Evolutionary conservation across 92 coral and sea anemone genomes (phyloP).

Genomic region (Palythoa grandiflora): DNA sequence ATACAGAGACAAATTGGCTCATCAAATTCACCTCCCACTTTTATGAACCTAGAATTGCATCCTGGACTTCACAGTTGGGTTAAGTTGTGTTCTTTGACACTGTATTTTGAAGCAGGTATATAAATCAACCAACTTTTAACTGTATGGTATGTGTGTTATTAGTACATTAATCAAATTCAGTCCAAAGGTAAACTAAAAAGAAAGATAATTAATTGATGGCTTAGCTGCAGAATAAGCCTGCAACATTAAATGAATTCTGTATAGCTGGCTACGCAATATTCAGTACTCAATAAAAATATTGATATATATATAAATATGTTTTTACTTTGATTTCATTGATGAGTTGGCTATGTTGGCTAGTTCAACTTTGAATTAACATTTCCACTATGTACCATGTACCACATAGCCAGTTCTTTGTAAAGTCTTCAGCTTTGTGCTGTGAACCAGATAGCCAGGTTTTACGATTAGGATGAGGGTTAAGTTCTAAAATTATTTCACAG

Average conservation of each 20-base stretch:
- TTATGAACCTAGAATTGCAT: background rate
- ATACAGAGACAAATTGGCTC: background rate
- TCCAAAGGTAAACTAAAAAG: conserved; percentile 7
- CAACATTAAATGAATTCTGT: background rate
- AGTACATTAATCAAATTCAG: background rate
- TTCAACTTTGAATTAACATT: background rate
- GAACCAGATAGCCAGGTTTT: background rate
- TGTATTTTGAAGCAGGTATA: background rate
- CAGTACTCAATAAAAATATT: background rate
- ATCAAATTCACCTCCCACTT: conserved; percentile 10
- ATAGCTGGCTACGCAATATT: background rate
- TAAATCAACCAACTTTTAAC: background rate
- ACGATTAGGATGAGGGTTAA: background rate
- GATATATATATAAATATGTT: background rate
- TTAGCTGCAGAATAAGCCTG: background rate
- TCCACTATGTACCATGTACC: background rate
- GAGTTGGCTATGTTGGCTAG: background rate
- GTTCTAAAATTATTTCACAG: background rate
- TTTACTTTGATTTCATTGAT: background rate
- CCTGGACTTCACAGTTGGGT: background rate
- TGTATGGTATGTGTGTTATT: background rate
- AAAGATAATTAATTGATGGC: background rate
- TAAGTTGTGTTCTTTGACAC: background rate
- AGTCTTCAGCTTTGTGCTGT: conserved; percentile 2
- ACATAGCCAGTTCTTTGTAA: background rate